phyloP scores from a whole-genome alignment of 2,888 invertebrate species.

The Papilio protenor region DNA sequence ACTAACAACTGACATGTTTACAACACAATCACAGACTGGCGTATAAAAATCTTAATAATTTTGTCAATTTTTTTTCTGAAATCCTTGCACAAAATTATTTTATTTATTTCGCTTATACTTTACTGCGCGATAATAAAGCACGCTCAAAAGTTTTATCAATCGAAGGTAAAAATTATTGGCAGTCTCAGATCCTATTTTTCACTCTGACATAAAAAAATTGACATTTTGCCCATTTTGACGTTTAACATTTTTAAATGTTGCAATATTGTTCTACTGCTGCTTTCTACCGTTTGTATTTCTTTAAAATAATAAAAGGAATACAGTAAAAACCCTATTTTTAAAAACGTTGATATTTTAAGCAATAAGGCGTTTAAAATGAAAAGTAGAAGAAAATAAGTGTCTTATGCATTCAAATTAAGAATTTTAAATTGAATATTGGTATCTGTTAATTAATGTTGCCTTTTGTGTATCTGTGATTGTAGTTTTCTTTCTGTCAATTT shows the following conservation, averaged over 20 bases:
- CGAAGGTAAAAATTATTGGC: neutral
- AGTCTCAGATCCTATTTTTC: slow-evolving; percentile 3
- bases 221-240: neutral
- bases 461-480: slow-evolving; percentile 4
- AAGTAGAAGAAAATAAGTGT: neutral
- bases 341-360: neutral
- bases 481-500: slow-evolving; percentile 50
- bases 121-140: slow-evolving; percentile 6
- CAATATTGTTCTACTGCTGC: neutral
- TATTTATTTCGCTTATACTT: neutral
- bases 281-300: neutral
- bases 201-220: neutral
- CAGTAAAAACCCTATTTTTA: neutral
- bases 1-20: slow-evolving; percentile 42
- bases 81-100: neutral
- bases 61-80: neutral
- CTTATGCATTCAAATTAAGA: neutral
- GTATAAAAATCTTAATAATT: neutral
- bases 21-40: slow-evolving; percentile 37
- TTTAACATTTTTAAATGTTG: neutral
- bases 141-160: neutral
- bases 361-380: neutral
- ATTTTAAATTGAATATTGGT: neutral
- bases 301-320: neutral
- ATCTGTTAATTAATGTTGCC: neutral